Base-by-base conservation (phyloP, 2,888 invertebrate genomes). In the Amiota mariae region DNA sequence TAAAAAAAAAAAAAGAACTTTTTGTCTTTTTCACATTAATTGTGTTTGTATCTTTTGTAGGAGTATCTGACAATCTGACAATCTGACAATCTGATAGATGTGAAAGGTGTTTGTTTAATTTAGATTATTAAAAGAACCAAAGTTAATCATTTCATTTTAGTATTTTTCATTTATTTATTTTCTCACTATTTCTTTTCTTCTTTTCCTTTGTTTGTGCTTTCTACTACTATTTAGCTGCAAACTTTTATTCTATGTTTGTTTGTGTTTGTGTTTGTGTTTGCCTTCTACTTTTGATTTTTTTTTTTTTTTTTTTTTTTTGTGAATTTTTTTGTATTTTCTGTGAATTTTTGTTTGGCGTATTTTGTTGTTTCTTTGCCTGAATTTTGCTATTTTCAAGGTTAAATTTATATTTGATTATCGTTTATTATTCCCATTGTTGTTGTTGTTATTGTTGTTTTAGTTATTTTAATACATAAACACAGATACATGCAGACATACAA, bases 371-470 rank as follows among this genome's bases (percentile, higher is more conserved):
- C 59, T 71, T 73, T 18, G 71, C 63, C 63, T 73, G 77, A 73
- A 72, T 20, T 85, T 84, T 80, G 82, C 86, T 88, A 87, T 86
- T 88, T 84, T 88, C 86, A 87, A 87, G 85, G 85, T 84, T 85
- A 80, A 75, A 81, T 8, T 36, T 51, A 66, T 70, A 77, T 79
- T 83, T 86, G 36, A 36, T 36, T 36, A 36, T 36, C 36, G 36
- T 36, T 36, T 36, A 36, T 36, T 36, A 36, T 36, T 36, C 6
- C 36, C 36, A 36, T 36, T 36, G 36, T 36, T 36, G 36, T 36
- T 36, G 36, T 36, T 36, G 54, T 51, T 57, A 18, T 15, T 36
- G 36, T 59, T 18, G 59, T 59, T 59, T 59, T 83, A 83, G 84
- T 85, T 84, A 71, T 79, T 46, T 64, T 59, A 61, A 12, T n/a